Conservation (phyloP, 2,888 invertebrate species). For the Altica lythri region DNA sequence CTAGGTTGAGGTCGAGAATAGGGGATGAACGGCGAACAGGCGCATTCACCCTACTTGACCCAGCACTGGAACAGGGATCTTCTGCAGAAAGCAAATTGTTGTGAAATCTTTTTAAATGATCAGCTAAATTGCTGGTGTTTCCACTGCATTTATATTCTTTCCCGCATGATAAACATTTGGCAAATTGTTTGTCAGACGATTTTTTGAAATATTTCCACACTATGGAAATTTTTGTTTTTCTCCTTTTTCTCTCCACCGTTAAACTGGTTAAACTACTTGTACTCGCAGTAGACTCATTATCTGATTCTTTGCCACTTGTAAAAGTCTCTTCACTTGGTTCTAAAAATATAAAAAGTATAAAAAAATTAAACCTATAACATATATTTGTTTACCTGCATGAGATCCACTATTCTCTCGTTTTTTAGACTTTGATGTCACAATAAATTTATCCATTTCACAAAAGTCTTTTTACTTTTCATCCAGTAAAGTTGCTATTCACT, state of each 20-base stretch:
- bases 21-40: too few relatives aligned
- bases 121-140: constrained; percentile 27
- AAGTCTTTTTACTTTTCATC: background rate
- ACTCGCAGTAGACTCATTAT: constrained; percentile 1
- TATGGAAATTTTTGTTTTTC: constrained; percentile 13
- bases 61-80: constrained; percentile 11
- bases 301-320: constrained; percentile 9
- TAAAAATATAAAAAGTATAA: background rate
- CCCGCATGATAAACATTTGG: constrained; percentile 24
- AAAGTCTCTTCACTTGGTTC: constrained; percentile 4
- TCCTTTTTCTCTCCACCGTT: background rate
- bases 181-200: constrained; percentile 27
- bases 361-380: background rate
- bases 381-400: constrained; percentile 5
- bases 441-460: constrained; percentile 9
- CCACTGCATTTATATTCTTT: constrained; percentile 26
- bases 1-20: too few relatives aligned
- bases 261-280: background rate
- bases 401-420: constrained; percentile 4
- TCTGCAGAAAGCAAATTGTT: constrained; percentile 1
- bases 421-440: constrained; percentile 1
- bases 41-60: too few relatives aligned
- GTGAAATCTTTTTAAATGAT: constrained; percentile 23
- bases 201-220: constrained; percentile 29
- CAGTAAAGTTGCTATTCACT: background rate